Evolutionary conservation across 2,113 vertebrate species (phyloP).

Genomic region (Picathartes gymnocephalus): DNA sequence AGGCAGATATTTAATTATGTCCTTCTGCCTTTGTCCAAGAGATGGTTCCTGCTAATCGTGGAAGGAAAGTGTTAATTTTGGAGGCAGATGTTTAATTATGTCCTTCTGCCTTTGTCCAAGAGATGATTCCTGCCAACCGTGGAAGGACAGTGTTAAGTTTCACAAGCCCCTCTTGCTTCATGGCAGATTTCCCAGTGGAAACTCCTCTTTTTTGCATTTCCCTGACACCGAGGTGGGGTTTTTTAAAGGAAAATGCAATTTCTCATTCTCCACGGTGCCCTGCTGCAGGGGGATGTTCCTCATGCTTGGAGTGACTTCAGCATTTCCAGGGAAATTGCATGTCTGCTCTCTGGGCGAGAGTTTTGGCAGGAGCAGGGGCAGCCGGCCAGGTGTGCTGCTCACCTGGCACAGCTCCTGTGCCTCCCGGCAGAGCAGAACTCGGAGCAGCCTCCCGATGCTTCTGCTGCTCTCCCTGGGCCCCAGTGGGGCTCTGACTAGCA

Average conservation of each 20-base stretch:
- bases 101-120: background rate
- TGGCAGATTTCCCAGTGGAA: background rate
- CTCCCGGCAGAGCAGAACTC: background rate
- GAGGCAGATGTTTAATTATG: background rate
- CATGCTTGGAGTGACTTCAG: background rate
- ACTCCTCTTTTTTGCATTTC: too few relatives aligned
- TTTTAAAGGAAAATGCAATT: background rate
- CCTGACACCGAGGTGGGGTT: background rate
- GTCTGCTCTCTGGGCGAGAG: background rate
- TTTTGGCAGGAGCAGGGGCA: too few relatives aligned
- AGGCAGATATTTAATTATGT: background rate
- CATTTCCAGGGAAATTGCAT: background rate
- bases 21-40: background rate
- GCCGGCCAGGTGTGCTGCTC: too few relatives aligned
- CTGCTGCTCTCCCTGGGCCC: background rate
- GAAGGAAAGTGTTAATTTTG: too few relatives aligned
- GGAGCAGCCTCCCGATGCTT: background rate
- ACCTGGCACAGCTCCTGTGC: too few relatives aligned
- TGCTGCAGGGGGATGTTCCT: background rate
- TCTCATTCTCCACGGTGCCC: background rate
- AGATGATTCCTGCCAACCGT: background rate
- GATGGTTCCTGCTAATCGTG: background rate
- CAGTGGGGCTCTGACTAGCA: background rate
- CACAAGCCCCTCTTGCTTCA: rapidly evolving
- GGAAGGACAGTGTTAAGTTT: background rate